These are phyloP conservation scores for Lophotriccus pileatus DNA, from an alignment of 2,797 vertebrate genomes.

Conservation along the genomic window DNA sequence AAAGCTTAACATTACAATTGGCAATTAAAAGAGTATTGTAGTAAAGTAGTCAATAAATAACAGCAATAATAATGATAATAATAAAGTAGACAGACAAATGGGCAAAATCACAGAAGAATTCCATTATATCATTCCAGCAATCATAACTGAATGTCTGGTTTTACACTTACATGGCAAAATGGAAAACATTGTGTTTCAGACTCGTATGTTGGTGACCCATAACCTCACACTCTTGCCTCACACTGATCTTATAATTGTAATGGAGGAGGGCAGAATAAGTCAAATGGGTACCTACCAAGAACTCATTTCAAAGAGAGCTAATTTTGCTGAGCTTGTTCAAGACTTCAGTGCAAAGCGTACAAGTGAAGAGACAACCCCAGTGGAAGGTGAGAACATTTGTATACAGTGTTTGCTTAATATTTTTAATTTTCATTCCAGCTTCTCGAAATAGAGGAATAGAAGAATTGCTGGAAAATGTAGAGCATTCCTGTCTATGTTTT, in stretches of 20 bases:
- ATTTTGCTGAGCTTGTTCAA: slow-evolving; percentile 43
- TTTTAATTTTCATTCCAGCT: neutral
- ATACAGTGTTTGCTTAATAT: neutral
- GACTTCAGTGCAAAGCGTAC: neutral
- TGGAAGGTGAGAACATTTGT: neutral
- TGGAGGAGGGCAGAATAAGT: slow-evolving; percentile 40
- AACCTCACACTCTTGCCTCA: slow-evolving; percentile 44
- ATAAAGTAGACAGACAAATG: neutral
- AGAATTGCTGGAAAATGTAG: neutral
- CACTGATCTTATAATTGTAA: slow-evolving; percentile 45
- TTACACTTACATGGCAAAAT: neutral
- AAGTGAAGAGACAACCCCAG: neutral
- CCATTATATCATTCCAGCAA: neutral
- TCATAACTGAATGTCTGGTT: neutral
- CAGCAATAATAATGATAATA: neutral
- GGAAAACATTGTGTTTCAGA: slow-evolving; percentile 43
- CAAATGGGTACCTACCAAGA: slow-evolving; percentile 56
- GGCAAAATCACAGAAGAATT: neutral
- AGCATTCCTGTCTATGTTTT: neutral
- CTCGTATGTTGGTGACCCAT: slow-evolving; percentile 60
- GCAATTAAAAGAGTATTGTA: neutral
- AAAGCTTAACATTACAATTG: neutral
- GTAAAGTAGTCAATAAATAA: neutral
- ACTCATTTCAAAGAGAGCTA: slow-evolving; percentile 19
- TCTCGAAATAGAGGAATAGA: neutral